Base-by-base conservation (phyloP, 2,797 vertebrate genomes). In the Falco rusticolus region DNA sequence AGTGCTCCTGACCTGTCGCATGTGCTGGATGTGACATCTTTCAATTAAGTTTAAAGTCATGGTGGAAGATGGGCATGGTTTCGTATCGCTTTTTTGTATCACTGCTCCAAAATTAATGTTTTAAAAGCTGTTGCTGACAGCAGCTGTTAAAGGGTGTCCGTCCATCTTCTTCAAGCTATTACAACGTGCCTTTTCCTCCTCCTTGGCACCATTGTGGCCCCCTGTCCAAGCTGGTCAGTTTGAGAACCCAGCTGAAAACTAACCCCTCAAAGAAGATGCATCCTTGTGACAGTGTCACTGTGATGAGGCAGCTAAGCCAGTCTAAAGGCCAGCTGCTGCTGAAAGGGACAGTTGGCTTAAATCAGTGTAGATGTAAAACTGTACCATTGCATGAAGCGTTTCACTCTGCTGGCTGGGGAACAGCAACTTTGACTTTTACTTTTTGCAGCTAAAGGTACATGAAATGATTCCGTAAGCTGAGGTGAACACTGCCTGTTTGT, bases 1-100 rank as follows among this genome's bases (percentile, higher is more conserved):
- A 3, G 29, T 70, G 33, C 51, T 95, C 47, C 53, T 90, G 64
- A 64, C 39, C 68, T 69, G 43, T 85, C 2, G 2, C 26, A 2
- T n/a, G 28, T 65, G 64, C 83, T 76, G 74, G 68, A 80, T 83
- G 69, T 77, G 83, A 74, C 53, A 74, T 85, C 68, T 85, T 94
- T 88, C 75, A 83, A 3, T 12, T 6, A 63, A 75, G 47, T 83
- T 83, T 69, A 63, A 85, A 80, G 39, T 26, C 1, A 1, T 34
- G 34, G 28, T 94, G 85, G 94, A 80, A 85, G 71, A 59, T 88
- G 48, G 92, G 60, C 60, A 77, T 0, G 0, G 60, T 59, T 89
- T 90, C 56, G 51, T 26, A 51, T 54, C 7, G 9, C 29, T 87
- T 85, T 43, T 19, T 9, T 10, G 10, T 37, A 37, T 37, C 37